These are phyloP conservation scores for Drosophila guanche DNA, from an alignment of 1,140 invertebrate genomes.

Conservation along the genomic window DNA sequence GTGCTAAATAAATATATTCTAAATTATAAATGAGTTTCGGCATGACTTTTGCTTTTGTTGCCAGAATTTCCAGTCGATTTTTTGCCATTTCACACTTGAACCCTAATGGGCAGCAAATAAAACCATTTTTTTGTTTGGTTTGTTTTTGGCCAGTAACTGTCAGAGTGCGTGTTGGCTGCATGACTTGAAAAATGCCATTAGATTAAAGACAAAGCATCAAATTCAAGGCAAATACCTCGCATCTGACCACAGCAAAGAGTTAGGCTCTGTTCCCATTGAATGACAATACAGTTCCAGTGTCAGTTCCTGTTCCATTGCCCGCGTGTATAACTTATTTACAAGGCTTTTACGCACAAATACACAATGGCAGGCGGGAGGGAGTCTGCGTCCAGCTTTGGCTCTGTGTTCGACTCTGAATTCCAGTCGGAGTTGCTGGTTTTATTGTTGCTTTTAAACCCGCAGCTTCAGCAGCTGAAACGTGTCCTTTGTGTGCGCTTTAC, in stretches of 20 bases:
- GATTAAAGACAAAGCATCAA: constrained; percentile 9
- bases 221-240: constrained; percentile 4
- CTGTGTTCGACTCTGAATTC: too few species aligned
- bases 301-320: constrained; percentile 28
- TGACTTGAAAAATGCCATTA: constrained; percentile 36
- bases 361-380: constrained; percentile 21
- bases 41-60: constrained; percentile 52
- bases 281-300: constrained; percentile 40
- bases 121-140: constrained; percentile 4
- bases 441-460: constrained; percentile 61
- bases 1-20: constrained; percentile 41
- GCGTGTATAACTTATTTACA: constrained; percentile 79
- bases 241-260: constrained; percentile 12
- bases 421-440: constrained; percentile 32
- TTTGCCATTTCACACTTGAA: constrained; percentile 52
- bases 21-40: constrained; percentile 55
- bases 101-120: constrained; percentile 33
- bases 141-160: background rate
- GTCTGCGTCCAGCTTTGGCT: too few species aligned
- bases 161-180: constrained; percentile 6
- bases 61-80: constrained; percentile 36
- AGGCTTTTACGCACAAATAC: constrained; percentile 80
- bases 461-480: constrained; percentile 67
- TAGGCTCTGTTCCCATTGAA: constrained; percentile 29
- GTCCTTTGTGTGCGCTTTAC: too few species aligned